phyloP scores from a whole-genome alignment of 2,113 vertebrate species.

The Oncorhynchus tshawytscha region DNA sequence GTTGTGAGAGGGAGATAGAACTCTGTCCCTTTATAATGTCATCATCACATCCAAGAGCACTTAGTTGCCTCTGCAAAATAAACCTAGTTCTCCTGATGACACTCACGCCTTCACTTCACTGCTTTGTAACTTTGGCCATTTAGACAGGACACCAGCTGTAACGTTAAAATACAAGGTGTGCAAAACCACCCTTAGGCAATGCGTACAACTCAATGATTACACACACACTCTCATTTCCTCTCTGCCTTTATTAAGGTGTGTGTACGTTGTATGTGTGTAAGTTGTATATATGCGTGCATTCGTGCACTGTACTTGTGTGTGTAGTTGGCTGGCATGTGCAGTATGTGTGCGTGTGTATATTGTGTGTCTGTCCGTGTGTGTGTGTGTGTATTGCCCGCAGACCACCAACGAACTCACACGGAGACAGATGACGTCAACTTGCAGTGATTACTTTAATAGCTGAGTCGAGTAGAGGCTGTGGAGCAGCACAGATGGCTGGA shows the following conservation, averaged over 20 bases:
- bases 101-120: slow-evolving; percentile 28
- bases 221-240: slow-evolving; percentile 16
- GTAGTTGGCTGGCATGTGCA: too few relatives aligned
- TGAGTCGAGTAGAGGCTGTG: background rate
- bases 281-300: background rate
- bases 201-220: slow-evolving; percentile 1
- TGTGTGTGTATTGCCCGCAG: slow-evolving; percentile 19
- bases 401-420: slow-evolving; percentile 43
- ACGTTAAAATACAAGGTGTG: slow-evolving; percentile 54
- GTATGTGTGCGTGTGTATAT: too few relatives aligned
- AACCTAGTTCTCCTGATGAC: background rate
- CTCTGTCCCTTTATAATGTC: too few relatives aligned
- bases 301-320: background rate
- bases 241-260: background rate
- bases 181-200: slow-evolving; percentile 43
- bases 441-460: slow-evolving; percentile 46
- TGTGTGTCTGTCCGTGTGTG: background rate
- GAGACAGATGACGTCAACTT: slow-evolving; percentile 60
- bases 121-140: slow-evolving; percentile 19
- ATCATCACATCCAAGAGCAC: too few relatives aligned
- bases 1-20: too few relatives aligned
- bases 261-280: background rate
- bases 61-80: too few relatives aligned
- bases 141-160: slow-evolving; percentile 24
- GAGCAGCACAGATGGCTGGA: slow-evolving; percentile 39